Evolutionary conservation across 2,113 vertebrate genomes (phyloP).

Genomic region (Callipepla squamata): DNA sequence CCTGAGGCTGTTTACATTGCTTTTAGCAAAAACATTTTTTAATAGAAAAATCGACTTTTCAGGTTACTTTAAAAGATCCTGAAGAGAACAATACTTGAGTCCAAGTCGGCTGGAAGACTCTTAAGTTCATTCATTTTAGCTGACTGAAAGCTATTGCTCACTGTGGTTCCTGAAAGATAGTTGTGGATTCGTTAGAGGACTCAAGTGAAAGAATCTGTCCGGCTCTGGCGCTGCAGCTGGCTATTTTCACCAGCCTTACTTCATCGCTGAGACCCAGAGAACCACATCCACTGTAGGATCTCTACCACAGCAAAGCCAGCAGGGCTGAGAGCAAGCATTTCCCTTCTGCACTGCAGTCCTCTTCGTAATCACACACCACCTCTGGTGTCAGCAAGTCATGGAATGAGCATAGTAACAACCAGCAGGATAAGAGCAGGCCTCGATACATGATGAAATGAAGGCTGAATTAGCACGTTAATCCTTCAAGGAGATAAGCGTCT

Average conservation of each 20-base stretch:
- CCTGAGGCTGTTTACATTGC: neutral
- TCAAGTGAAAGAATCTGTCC: neutral
- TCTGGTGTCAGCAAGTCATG: constrained; percentile 14
- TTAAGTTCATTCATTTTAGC: neutral
- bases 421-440: constrained; percentile 16
- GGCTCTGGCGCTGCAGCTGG: neutral
- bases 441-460: constrained; percentile 38
- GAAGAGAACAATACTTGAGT: neutral
- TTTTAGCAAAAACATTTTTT: neutral
- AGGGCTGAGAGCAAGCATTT: neutral
- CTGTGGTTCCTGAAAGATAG: neutral
- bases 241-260: neutral
- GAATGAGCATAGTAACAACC: neutral
- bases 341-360: neutral
- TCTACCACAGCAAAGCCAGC: neutral
- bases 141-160: neutral
- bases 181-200: neutral
- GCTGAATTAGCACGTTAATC: constrained; percentile 45
- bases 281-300: neutral
- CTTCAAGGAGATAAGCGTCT: constrained; percentile 25
- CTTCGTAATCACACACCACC: neutral
- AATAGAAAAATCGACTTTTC: neutral
- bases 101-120: neutral
- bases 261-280: neutral
- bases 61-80: neutral